phyloP scores from a whole-genome alignment of 2,113 vertebrate genomes.

The Dasypus novemcinctus region DNA sequence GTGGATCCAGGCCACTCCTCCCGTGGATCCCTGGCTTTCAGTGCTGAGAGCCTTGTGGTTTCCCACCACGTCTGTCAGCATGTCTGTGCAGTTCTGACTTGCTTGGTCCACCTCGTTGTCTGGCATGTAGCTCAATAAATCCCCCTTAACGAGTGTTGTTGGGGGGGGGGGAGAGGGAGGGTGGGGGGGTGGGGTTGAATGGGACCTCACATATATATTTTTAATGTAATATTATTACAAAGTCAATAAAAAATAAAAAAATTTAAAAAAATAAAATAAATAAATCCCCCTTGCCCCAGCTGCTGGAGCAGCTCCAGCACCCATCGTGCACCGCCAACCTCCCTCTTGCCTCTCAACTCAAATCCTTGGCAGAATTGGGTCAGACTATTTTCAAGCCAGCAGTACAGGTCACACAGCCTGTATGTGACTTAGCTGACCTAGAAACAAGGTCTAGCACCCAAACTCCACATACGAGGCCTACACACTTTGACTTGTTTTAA shows the following conservation, averaged over 20 bases:
- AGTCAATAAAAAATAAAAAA: no score
- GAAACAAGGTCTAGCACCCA: not conserved
- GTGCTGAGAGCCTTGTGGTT: not conserved
- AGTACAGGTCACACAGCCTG: not conserved
- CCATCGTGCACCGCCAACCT: not conserved
- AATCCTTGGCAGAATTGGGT: not conserved
- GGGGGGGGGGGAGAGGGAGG: no score
- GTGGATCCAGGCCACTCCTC: no score
- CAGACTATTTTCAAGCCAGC: not conserved
- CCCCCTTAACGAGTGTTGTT: no score
- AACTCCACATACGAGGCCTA: not conserved
- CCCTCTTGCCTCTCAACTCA: not conserved
- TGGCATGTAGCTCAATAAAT: no score
- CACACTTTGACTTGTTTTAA: not conserved
- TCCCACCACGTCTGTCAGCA: no score
- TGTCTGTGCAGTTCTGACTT: rapidly evolving
- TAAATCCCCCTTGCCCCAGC: no score
- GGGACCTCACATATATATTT: no score
- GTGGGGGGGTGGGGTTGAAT: no score
- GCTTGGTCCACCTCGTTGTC: not conserved
- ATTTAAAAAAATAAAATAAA: no score
- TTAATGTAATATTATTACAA: no score
- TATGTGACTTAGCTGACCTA: not conserved
- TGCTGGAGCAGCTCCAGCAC: not conserved
- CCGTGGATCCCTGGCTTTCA: rapidly evolving